Evolutionary conservation across 2,113 vertebrate genomes (phyloP).

Genomic region (Ailurus styani): DNA sequence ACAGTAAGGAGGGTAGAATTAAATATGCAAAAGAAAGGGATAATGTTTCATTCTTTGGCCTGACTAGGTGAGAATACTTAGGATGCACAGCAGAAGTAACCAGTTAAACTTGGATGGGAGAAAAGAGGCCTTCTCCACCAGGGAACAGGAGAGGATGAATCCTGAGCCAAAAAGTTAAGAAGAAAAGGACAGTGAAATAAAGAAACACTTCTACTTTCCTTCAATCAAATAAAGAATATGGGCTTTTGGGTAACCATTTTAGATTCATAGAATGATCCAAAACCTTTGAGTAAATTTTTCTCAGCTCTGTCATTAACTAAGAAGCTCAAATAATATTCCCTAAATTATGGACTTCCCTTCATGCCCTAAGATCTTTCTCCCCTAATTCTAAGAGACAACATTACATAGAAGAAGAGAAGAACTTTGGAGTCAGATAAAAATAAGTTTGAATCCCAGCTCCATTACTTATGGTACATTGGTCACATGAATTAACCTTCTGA

Average conservation of each 20-base stretch:
- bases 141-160: neutral
- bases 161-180: neutral
- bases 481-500: neutral
- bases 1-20: neutral
- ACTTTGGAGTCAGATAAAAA: neutral
- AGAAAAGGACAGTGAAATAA: neutral
- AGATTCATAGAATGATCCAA: neutral
- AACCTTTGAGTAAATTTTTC: neutral
- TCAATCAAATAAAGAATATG: neutral
- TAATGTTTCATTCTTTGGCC: neutral
- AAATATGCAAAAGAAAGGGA: neutral
- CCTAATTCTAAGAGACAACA: neutral
- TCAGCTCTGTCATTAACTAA: neutral
- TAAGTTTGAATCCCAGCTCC: neutral
- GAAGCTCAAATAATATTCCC: neutral
- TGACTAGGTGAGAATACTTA: neutral
- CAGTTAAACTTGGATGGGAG: neutral
- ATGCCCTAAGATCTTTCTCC: neutral
- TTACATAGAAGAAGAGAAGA: neutral
- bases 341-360: neutral
- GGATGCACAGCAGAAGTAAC: neutral
- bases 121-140: neutral
- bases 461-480: neutral
- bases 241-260: neutral
- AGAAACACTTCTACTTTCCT: neutral